phyloP scores from a whole-genome alignment of 2,113 vertebrate species.

The Pterophyllum scalare region DNA sequence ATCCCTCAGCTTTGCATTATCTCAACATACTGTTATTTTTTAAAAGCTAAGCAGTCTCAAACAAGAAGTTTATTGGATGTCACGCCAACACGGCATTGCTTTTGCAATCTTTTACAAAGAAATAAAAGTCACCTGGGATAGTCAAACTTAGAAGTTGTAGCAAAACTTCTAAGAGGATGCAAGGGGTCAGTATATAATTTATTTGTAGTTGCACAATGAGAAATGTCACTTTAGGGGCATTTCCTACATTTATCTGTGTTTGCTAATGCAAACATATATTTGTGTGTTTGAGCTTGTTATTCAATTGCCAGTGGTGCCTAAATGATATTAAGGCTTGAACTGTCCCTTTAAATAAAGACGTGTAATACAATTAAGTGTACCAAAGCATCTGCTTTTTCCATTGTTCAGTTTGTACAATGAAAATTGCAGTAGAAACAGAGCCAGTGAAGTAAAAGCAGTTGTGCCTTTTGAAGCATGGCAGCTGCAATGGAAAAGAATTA shows the following conservation, averaged over 20 bases:
- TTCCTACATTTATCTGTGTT: not conserved
- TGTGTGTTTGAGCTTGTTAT: not conserved
- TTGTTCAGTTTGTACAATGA: not conserved
- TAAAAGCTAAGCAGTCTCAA: not conserved
- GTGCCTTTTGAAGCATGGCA: not conserved
- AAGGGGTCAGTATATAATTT: not conserved
- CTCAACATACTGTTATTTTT: not conserved
- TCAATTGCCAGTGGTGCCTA: not conserved
- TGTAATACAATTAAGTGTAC: not conserved
- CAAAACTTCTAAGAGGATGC: conserved; percentile 22
- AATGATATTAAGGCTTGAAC: not conserved
- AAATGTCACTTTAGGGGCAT: not conserved
- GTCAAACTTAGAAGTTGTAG: conserved; percentile 9
- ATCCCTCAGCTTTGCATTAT: conserved; percentile 3
- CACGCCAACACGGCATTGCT: not conserved
- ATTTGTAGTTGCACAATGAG: not conserved
- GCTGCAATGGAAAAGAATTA: not conserved
- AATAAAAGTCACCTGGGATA: not conserved
- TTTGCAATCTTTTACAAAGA: not conserved
- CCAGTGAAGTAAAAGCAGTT: not conserved
- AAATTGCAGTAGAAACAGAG: not conserved
- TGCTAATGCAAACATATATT: not conserved
- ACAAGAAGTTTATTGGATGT: not conserved
- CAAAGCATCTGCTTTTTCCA: not conserved
- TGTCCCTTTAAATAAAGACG: not conserved